Percentiles rank a stretch among this genome's conserved stretches.
These are phyloP conservation scores for Leptinotarsa peninsularis DNA, from an alignment of 2,888 invertebrate species.

Conservation along the genomic window DNA sequence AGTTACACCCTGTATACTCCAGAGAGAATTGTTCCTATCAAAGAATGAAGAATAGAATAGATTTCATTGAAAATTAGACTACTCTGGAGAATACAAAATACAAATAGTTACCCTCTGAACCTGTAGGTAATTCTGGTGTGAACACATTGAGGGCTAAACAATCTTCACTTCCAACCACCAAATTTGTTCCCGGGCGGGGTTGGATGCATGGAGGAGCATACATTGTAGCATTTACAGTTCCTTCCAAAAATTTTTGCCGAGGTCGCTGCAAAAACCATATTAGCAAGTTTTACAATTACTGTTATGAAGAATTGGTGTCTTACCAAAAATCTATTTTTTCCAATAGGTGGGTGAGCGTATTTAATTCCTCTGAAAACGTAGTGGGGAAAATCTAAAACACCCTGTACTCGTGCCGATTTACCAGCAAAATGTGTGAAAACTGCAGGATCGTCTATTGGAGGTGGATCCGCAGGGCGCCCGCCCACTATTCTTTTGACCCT, in stretches of 20 bases:
- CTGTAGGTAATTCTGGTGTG: constrained; percentile 78
- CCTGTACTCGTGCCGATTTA: constrained; percentile 74
- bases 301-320: background rate
- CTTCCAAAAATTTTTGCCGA: constrained; percentile 65
- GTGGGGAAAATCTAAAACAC: constrained; percentile 72
- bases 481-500: constrained; percentile 73
- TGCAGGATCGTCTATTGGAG: constrained; percentile 79
- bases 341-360: constrained; percentile 74
- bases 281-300: background rate
- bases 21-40: no score
- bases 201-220: constrained; percentile 74
- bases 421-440: constrained; percentile 75
- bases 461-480: constrained; percentile 74
- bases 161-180: constrained; percentile 72
- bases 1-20: no score
- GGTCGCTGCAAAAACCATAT: constrained; percentile 57
- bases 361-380: constrained; percentile 81
- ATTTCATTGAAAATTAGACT: no score
- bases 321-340: constrained; percentile 72
- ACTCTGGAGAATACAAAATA: background rate
- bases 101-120: constrained; percentile 65
- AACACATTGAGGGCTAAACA: constrained; percentile 83
- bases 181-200: constrained; percentile 65
- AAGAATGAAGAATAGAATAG: no score
- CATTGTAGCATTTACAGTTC: constrained; percentile 71